Base-by-base conservation (phyloP, 2,113 vertebrate species). In the Otis tarda region DNA sequence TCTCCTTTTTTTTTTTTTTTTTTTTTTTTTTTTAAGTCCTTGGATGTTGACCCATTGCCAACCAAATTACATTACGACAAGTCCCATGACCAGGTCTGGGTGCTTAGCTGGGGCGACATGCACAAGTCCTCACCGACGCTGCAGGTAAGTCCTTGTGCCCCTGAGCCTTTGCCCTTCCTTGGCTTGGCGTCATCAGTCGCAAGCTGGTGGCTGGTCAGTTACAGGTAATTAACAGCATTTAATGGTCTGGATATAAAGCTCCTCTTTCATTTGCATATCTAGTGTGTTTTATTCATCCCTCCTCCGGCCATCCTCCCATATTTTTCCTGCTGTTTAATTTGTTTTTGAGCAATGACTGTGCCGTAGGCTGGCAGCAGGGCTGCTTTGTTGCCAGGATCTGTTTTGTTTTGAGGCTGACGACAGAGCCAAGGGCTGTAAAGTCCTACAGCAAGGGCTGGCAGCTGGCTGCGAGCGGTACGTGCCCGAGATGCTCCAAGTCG, bases 81-180 rank as follows among this genome's bases (percentile, higher is more conserved):
- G 95, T 99, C 99, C 52, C 99, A 99, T 50, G 99, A 99, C 96
- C 99, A 99, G 94, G 98, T 99, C 43, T 99, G 99, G 99, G 98
- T 99, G 77, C 98, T 99, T 25, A 99, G 99, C 93, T 99, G 99
- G 99, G 99, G 99, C 3, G 96, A 99, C 39, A 94, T 97, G 97
- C 98, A 88, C 91, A 98, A 98, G 73, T 98, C 98, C 31, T 98
- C 97, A 4, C 98, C 99, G 30, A 98, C 98, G 1, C 97, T 99
- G 76, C 99, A 99, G 99, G 99, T 99, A 71, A 87, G 97, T 85
- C 68, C 87, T 57, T n/a, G 4, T 4, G 27, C 7, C 4, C 21
- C 12, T 3, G 49, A 68, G 25, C 64, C n/a, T 80, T 64, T 88
- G 64, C 74, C 70, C 47, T 55, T 55, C 49, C 63, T 83, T 43